Conservation (phyloP, 2,113 vertebrate species). For the Sphaerodactylus townsendi region DNA sequence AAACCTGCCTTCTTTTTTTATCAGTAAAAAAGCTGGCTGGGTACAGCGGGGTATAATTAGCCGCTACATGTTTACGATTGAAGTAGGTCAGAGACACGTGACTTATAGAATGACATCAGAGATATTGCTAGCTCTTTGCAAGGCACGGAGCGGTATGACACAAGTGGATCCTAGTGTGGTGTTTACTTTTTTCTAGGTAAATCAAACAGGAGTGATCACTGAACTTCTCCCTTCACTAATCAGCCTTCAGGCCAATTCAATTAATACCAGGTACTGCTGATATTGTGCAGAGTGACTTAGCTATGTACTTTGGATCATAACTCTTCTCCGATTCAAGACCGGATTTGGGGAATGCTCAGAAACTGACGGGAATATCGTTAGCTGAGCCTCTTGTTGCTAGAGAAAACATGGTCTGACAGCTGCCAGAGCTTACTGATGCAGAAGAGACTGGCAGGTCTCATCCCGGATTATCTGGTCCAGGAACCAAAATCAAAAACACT, state of each 20-base stretch:
- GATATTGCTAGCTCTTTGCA: no score
- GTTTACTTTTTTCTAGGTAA: no score
- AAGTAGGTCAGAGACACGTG: no score
- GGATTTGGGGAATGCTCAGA: background rate
- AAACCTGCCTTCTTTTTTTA: no score
- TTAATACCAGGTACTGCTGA: background rate
- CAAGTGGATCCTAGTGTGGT: no score
- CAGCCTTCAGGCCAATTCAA: background rate
- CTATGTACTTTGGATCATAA: background rate
- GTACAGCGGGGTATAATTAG: no score
- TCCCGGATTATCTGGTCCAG: background rate
- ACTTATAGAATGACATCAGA: no score
- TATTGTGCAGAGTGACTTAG: background rate
- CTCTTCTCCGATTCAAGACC: background rate
- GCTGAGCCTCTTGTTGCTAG: background rate
- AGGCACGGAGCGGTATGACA: no score
- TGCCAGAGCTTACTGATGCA: background rate
- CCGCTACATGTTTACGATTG: no score
- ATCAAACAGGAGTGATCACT: background rate
- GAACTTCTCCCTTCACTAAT: background rate
- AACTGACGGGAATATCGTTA: background rate
- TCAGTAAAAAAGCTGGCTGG: no score
- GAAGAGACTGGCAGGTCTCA: background rate
- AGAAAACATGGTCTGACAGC: background rate
- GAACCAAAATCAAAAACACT: background rate